Percentiles rank a stretch among this genome's conserved stretches.
Evolutionary conservation across 2,888 invertebrate species (phyloP).

Genomic region (Crocallis elinguaria): DNA sequence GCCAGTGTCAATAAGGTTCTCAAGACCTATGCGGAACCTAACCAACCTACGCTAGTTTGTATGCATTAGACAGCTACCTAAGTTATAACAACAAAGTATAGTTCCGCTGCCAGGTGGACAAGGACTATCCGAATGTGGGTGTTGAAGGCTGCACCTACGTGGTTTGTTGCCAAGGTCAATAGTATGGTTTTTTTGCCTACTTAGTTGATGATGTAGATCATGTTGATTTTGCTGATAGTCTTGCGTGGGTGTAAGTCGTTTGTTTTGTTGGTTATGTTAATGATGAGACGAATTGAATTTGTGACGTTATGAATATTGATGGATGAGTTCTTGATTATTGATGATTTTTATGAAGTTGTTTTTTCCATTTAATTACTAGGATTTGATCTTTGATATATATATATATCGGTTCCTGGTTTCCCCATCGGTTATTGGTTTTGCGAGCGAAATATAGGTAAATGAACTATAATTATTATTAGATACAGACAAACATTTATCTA

Average conservation of each 20-base stretch:
- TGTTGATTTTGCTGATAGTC: conserved; percentile 44
- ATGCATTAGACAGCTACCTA: conserved; percentile 13
- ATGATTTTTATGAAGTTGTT: conserved; percentile 7
- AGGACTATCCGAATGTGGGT: conserved; percentile 57
- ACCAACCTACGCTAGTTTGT: conserved; percentile 19
- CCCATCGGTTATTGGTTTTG: too few species aligned
- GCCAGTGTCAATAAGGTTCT: background rate
- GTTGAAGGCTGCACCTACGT: conserved; percentile 46
- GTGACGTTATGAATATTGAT: conserved; percentile 20
- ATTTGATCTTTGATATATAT: too few species aligned
- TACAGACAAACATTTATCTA: too few species aligned
- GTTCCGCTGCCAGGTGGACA: conserved; percentile 41
- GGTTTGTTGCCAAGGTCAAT: conserved; percentile 58
- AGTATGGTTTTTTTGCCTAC: conserved; percentile 45
- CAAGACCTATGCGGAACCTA: conserved; percentile 10
- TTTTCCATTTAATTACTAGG: background rate
- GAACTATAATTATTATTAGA: too few species aligned
- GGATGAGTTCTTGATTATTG: conserved; percentile 15
- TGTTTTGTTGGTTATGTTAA: conserved; percentile 31
- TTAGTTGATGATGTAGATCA: conserved; percentile 44
- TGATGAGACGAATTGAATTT: conserved; percentile 23
- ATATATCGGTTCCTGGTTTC: too few species aligned
- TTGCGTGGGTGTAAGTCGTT: conserved; percentile 41
- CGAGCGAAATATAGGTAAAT: too few species aligned
- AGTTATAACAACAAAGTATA: conserved; percentile 12